Conservation (phyloP, 2,113 vertebrate genomes). For the Benitochromis conjunctus region DNA sequence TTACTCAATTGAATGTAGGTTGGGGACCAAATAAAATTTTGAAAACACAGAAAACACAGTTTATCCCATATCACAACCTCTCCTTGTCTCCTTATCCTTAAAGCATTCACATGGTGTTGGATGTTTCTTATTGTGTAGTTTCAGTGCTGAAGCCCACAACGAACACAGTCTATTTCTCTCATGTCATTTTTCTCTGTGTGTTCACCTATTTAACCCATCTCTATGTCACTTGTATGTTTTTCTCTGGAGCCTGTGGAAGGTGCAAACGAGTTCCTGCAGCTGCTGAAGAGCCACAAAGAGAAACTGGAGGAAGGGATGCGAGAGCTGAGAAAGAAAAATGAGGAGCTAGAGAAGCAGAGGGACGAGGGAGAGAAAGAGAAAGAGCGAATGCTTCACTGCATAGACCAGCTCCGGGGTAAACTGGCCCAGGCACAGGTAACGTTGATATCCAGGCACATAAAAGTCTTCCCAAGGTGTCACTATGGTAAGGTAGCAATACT, state of each 20-base stretch:
- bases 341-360: constrained; percentile 66
- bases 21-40: neutral
- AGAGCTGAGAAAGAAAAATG: constrained; percentile 68
- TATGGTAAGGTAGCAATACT: neutral
- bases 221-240: neutral
- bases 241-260: constrained; percentile 62
- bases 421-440: constrained; percentile 65
- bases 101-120: neutral
- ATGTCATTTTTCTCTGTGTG: neutral
- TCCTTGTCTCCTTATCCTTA: neutral
- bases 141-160: neutral
- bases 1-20: neutral
- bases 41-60: neutral
- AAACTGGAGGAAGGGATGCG: constrained; percentile 70
- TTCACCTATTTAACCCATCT: neutral
- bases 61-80: neutral
- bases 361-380: constrained; percentile 59
- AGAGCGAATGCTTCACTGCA: constrained; percentile 50
- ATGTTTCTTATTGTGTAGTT: neutral
- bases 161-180: neutral
- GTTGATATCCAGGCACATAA: neutral
- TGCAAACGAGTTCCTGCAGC: constrained; percentile 68
- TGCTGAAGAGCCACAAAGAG: constrained; percentile 75
- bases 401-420: constrained; percentile 63
- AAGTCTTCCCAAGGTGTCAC: neutral